Conservation (phyloP, 2,113 vertebrate genomes). For the Zosterops hypoxanthus region DNA sequence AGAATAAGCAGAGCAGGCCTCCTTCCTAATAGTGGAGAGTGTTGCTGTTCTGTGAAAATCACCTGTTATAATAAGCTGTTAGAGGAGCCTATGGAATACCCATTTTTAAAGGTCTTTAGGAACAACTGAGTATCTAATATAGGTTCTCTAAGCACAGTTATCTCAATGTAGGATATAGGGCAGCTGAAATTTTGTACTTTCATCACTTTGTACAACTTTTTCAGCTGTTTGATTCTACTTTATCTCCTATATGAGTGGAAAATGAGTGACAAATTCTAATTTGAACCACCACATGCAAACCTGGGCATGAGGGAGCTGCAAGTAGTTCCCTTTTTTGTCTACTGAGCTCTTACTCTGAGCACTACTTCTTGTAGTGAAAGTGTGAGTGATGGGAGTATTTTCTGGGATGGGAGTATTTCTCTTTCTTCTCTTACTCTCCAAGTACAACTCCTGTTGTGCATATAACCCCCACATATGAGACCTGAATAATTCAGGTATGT, state of each 20-base stretch:
- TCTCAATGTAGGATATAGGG: background rate
- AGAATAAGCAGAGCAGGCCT: background rate
- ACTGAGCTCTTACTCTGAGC: background rate
- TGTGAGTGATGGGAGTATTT: background rate
- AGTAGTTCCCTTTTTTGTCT: background rate
- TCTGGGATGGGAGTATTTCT: background rate
- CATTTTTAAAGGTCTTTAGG: background rate
- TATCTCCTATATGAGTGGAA: background rate
- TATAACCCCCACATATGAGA: background rate
- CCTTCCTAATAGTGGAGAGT: background rate
- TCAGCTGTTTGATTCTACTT: background rate
- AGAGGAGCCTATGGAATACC: background rate
- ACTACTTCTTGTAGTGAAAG: background rate
- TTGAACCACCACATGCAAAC: background rate
- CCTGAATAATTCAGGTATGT: background rate
- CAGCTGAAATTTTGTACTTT: background rate
- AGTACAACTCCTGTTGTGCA: background rate
- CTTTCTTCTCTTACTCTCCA: background rate
- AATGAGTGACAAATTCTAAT: background rate
- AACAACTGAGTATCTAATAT: background rate
- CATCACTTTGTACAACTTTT: background rate
- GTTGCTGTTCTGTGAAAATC: background rate
- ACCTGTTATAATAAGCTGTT: background rate
- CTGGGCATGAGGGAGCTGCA: background rate
- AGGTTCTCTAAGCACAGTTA: background rate